These are phyloP conservation scores for Oligia strigilis DNA, from an alignment of 2,888 invertebrate species.

Conservation along the genomic window DNA sequence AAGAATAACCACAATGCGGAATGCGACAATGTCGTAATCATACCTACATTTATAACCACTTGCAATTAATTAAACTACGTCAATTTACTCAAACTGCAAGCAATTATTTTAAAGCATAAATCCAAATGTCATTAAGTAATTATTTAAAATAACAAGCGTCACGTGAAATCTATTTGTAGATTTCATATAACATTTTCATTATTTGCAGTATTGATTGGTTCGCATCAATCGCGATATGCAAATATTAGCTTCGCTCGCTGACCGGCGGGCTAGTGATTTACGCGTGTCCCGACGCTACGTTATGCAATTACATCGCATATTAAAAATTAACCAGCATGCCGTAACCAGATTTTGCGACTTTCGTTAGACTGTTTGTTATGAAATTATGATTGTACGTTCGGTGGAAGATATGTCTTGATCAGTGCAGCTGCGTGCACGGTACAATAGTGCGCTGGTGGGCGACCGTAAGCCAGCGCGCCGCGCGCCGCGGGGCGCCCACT, in stretches of 20 bases:
- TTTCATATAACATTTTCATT: slow-evolving; percentile 86
- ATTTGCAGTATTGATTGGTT: slow-evolving; percentile 90
- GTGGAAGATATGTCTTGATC: slow-evolving; percentile 25
- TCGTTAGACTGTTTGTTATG: slow-evolving; percentile 51
- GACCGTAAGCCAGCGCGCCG: slow-evolving; percentile 71
- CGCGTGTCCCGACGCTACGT: slow-evolving; percentile 84
- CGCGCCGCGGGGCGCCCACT: slow-evolving; percentile 68
- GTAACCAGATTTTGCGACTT: slow-evolving; percentile 55
- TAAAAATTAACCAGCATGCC: slow-evolving; percentile 83
- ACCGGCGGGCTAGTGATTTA: slow-evolving; percentile 83
- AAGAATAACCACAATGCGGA: background rate
- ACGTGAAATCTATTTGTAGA: slow-evolving; percentile 82
- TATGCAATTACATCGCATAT: slow-evolving; percentile 89
- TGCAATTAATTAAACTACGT: slow-evolving; percentile 40
- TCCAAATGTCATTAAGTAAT: slow-evolving; percentile 64
- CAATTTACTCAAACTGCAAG: slow-evolving; percentile 18
- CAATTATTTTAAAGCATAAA: slow-evolving; percentile 45
- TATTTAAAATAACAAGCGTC: slow-evolving; percentile 73
- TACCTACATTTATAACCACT: slow-evolving; percentile 24
- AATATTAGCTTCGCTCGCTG: slow-evolving; percentile 87
- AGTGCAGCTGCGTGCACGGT: slow-evolving; percentile 4
- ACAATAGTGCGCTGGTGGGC: slow-evolving; percentile 28
- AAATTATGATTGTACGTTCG: slow-evolving; percentile 37
- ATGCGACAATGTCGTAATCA: background rate
- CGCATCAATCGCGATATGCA: slow-evolving; percentile 90